A percentile compares a stretch with the other conserved stretches of the same genome.
Conservation (phyloP, 2,888 invertebrate genomes). For the Tanytarsus gracilentus region DNA sequence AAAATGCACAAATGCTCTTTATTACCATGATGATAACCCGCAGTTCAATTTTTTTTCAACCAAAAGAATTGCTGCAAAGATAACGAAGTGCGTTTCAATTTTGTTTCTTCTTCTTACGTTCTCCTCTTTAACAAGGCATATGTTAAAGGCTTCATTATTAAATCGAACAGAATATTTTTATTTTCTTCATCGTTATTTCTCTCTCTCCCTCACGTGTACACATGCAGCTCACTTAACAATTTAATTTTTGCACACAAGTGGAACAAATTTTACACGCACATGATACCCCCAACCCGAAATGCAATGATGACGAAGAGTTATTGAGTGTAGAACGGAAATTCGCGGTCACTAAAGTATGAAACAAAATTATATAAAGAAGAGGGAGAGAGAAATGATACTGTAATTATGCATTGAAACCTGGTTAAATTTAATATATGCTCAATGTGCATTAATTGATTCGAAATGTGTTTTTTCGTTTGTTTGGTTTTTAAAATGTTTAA, state of each 20-base stretch:
- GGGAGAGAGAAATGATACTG: conserved; percentile 3
- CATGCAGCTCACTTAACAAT: conserved; percentile 18
- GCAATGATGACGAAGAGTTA: too few species aligned
- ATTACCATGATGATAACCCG: too few species aligned
- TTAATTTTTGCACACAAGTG: conserved; percentile 14
- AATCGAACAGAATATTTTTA: not conserved
- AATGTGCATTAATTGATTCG: not conserved
- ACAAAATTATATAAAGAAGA: not conserved
- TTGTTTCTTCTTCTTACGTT: too few species aligned
- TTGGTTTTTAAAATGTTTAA: not conserved
- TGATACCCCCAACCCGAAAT: too few species aligned
- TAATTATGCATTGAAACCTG: not conserved
- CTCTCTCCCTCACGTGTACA: not conserved
- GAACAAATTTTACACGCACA: conserved; percentile 28
- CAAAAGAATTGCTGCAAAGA: not conserved
- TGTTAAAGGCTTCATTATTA: conserved; percentile 4
- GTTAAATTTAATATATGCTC: not conserved
- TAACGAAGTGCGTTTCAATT: conserved; percentile 19
- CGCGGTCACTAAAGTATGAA: conserved; percentile 8
- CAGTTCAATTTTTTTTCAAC: not conserved
- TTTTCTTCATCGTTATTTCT: not conserved
- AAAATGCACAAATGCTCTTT: too few species aligned
- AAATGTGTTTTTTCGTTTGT: not conserved
- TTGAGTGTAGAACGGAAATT: conserved; percentile 20
- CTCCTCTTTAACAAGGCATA: conserved; percentile 16